These are phyloP conservation scores for Pterocles burchelli DNA, from an alignment of 2,113 vertebrate genomes.

Conservation along the genomic window DNA sequence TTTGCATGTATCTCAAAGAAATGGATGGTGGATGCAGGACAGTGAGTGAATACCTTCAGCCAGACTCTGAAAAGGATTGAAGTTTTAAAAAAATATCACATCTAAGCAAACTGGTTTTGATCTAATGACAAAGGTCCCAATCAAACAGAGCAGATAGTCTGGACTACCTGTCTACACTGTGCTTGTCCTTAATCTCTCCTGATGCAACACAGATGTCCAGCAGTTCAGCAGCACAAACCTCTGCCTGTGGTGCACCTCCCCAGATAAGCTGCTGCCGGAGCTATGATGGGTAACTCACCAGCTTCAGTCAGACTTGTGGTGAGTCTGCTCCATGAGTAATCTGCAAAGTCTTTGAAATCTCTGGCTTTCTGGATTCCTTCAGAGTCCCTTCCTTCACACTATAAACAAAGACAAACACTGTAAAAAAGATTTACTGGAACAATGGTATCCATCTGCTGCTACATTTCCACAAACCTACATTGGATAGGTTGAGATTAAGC, in stretches of 20 bases:
- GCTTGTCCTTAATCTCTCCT: not conserved
- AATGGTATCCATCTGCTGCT: not conserved
- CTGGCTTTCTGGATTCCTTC: not conserved
- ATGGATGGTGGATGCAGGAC: not conserved
- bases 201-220: not conserved
- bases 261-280: not conserved
- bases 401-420: not conserved
- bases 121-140: not conserved
- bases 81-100: not conserved
- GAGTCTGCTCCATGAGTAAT: not conserved
- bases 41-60: not conserved
- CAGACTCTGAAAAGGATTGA: not conserved
- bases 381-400: not conserved
- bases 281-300: accelerated
- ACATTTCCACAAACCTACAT: not conserved
- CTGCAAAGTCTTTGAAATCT: not conserved
- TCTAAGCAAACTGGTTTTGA: not conserved
- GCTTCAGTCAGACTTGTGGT: not conserved
- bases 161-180: not conserved
- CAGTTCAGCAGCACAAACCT: not conserved
- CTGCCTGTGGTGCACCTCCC: not conserved
- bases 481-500: not conserved
- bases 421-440: not conserved
- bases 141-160: not conserved
- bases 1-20: not conserved